phyloP scores from a whole-genome alignment of 2,113 vertebrate genomes.

The Phalacrocorax brasilianus region DNA sequence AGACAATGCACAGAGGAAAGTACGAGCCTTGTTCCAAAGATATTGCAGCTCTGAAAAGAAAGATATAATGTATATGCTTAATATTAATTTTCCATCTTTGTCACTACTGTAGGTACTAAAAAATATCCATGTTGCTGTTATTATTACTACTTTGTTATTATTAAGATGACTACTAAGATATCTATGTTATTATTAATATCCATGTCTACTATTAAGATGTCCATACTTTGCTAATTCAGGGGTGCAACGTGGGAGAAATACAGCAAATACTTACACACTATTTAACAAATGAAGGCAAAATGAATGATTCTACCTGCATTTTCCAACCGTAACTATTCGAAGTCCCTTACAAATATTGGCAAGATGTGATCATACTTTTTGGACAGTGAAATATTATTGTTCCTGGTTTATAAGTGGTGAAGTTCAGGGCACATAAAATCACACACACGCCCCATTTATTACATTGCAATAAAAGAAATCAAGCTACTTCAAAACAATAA shows the following conservation, averaged over 20 bases:
- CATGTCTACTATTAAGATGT: not conserved
- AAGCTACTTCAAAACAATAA: not conserved
- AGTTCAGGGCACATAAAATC: not conserved
- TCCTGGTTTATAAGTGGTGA: not conserved
- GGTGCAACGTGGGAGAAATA: not conserved
- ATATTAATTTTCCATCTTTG: not conserved
- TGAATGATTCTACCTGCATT: not conserved
- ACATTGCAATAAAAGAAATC: not conserved
- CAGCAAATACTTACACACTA: not conserved
- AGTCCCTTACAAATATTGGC: not conserved
- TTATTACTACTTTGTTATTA: not conserved
- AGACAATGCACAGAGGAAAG: not conserved
- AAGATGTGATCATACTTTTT: not conserved
- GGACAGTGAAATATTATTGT: not conserved
- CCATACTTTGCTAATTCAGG: not conserved
- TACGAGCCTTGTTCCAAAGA: not conserved
- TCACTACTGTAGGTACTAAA: not conserved
- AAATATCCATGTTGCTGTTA: not conserved
- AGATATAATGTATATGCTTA: not conserved
- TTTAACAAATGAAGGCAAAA: not conserved
- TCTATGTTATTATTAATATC: not conserved
- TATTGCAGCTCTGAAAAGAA: not conserved
- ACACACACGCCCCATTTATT: not conserved
- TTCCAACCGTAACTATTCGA: not conserved
- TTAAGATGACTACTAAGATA: not conserved